Conservation (phyloP, 2,888 invertebrate species). For the Ctenicera cuprea region DNA sequence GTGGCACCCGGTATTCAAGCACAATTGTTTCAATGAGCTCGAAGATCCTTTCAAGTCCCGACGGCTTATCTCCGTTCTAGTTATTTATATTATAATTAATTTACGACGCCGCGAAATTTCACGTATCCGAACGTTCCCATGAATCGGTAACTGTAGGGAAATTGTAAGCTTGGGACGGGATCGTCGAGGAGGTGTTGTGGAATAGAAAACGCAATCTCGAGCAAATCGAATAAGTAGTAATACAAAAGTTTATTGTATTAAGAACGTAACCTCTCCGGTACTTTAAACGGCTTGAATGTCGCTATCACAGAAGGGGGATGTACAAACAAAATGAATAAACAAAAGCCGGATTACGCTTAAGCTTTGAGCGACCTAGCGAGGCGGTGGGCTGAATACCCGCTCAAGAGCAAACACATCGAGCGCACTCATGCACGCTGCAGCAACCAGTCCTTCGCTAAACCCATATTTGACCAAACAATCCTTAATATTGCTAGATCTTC, state of each 20-base stretch:
- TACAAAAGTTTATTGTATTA: constrained; percentile 50
- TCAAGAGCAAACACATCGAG: constrained; percentile 65
- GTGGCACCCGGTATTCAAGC: neutral
- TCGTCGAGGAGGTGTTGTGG: neutral
- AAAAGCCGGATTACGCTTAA: constrained; percentile 68
- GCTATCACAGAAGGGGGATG: constrained; percentile 58
- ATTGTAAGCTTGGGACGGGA: neutral
- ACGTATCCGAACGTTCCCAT: neutral
- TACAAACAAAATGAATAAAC: constrained; percentile 70
- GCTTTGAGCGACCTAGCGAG: constrained; percentile 63
- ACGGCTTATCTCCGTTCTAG: neutral
- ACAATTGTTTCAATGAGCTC: neutral
- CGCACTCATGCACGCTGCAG: constrained; percentile 61
- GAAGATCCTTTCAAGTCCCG: neutral
- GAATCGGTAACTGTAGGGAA: neutral
- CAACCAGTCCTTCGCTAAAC: constrained; percentile 52
- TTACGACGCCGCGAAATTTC: neutral
- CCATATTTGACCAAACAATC: constrained; percentile 55
- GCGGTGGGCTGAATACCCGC: constrained; percentile 54
- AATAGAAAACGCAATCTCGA: constrained; percentile 8
- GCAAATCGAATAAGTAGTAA: constrained; percentile 13
- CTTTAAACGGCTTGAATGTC: constrained; percentile 49
- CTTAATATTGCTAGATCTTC: constrained; percentile 46
- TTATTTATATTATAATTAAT: constrained; percentile 18
- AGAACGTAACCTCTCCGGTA: constrained; percentile 43